Conservation (phyloP, 2,113 vertebrate genomes). For the Albula goreensis region DNA sequence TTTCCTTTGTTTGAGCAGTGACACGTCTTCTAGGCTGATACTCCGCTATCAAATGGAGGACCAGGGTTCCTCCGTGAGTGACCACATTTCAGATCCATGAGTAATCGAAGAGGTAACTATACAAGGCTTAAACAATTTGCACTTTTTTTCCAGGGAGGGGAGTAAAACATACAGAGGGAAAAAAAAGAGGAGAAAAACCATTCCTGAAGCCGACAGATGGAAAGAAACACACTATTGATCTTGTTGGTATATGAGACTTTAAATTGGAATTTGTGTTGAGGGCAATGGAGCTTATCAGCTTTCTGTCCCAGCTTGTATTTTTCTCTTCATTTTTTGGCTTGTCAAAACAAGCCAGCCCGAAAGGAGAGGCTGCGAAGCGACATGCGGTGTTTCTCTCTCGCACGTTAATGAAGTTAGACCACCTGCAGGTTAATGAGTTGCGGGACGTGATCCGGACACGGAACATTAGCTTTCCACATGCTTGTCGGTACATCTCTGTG, state of each 20-base stretch:
- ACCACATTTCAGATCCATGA: neutral
- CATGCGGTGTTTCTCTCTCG: neutral
- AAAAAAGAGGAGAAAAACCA: neutral
- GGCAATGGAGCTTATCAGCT: constrained; percentile 6
- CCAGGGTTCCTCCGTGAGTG: neutral
- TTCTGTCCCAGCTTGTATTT: constrained; percentile 3
- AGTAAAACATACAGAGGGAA: neutral
- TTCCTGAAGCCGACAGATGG: constrained; percentile 24
- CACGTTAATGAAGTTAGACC: constrained; percentile 34
- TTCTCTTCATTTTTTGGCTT: neutral
- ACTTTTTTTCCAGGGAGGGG: neutral
- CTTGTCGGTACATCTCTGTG: constrained; percentile 1
- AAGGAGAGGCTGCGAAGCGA: neutral
- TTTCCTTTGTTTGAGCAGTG: neutral
- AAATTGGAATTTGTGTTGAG: constrained; percentile 32
- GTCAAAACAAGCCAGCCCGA: constrained; percentile 10
- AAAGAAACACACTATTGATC: constrained; percentile 25
- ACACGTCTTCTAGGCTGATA: neutral
- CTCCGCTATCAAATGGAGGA: neutral
- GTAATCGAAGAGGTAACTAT: constrained; percentile 1
- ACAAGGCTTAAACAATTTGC: neutral
- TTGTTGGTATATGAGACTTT: constrained; percentile 8
- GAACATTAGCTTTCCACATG: constrained; percentile 34
- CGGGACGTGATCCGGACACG: constrained; percentile 33
- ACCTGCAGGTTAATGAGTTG: constrained; percentile 40